phyloP scores from a whole-genome alignment of 2,113 vertebrate genomes.

The Pseudorectes ferrugineus region DNA sequence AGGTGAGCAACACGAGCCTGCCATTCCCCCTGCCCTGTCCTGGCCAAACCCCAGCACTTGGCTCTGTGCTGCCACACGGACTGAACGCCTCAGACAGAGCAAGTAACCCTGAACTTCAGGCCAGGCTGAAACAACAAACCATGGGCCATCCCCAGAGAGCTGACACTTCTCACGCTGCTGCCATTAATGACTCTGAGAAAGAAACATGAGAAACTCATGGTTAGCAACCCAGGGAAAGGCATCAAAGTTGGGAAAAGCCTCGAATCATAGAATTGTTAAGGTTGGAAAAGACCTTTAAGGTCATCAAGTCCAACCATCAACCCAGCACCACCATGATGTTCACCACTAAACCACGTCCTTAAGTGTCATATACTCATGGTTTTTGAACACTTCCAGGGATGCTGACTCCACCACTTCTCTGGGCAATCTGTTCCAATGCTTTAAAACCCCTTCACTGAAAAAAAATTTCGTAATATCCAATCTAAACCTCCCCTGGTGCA shows the following conservation, averaged over 20 bases:
- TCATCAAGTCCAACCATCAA: not conserved
- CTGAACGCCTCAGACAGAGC: not conserved
- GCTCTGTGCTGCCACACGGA: accelerated
- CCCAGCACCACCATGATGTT: not conserved
- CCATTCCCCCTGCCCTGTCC: not conserved
- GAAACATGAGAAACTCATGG: accelerated
- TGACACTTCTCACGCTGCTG: not conserved
- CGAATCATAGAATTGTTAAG: not conserved
- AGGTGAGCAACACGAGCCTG: not conserved
- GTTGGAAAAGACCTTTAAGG: not conserved
- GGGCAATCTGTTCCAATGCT: not conserved
- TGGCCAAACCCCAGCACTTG: not conserved
- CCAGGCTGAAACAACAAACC: not conserved
- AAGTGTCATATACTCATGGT: not conserved
- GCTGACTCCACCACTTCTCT: not conserved
- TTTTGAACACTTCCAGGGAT: not conserved
- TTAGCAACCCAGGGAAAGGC: not conserved
- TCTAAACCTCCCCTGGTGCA: not conserved
- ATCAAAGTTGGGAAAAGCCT: not conserved
- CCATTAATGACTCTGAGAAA: not conserved
- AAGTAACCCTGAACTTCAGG: not conserved
- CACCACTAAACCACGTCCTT: not conserved
- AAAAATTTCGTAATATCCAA: accelerated
- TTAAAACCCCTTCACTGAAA: not conserved
- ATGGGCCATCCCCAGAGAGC: not conserved